Conservation (phyloP, 2,113 vertebrate species). For the Antennarius striatus region DNA sequence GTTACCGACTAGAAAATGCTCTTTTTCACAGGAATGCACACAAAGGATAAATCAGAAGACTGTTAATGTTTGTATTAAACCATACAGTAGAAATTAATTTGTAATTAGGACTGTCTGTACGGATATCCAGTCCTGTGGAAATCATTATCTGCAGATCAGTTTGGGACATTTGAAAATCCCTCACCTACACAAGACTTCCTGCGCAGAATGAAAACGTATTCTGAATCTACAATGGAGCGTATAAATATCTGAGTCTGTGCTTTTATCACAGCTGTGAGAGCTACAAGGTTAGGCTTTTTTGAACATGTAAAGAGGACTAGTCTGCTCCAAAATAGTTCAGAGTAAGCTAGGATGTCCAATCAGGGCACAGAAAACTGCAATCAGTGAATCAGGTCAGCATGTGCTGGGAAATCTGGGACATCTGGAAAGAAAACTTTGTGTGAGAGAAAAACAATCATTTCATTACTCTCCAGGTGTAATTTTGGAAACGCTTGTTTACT, state of each 20-base stretch:
- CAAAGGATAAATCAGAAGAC: no score
- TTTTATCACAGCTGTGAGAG: slow-evolving; percentile 35
- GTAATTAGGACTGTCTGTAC: no score
- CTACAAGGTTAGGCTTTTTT: slow-evolving; percentile 43
- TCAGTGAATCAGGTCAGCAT: slow-evolving; percentile 61
- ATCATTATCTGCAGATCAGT: no score
- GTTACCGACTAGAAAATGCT: no score
- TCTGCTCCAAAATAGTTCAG: slow-evolving; percentile 37
- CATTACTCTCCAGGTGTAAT: slow-evolving; percentile 16
- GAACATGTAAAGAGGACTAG: slow-evolving; percentile 11
- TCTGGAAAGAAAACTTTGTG: slow-evolving; percentile 20
- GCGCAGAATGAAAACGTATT: slow-evolving; percentile 6
- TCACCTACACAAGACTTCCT: no score
- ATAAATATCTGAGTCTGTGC: slow-evolving; percentile 34
- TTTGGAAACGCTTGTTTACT: slow-evolving; percentile 33
- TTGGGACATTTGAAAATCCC: no score
- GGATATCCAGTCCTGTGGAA: no score
- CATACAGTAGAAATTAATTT: no score
- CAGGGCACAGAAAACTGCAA: slow-evolving; percentile 24
- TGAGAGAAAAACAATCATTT: not conserved
- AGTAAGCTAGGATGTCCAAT: slow-evolving; percentile 39
- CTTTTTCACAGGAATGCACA: no score
- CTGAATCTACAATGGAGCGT: slow-evolving; percentile 23
- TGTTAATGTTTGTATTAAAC: no score
- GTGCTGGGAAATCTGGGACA: slow-evolving; percentile 60